Conservation (phyloP, 2,888 invertebrate genomes). For the Cantharis rustica region DNA sequence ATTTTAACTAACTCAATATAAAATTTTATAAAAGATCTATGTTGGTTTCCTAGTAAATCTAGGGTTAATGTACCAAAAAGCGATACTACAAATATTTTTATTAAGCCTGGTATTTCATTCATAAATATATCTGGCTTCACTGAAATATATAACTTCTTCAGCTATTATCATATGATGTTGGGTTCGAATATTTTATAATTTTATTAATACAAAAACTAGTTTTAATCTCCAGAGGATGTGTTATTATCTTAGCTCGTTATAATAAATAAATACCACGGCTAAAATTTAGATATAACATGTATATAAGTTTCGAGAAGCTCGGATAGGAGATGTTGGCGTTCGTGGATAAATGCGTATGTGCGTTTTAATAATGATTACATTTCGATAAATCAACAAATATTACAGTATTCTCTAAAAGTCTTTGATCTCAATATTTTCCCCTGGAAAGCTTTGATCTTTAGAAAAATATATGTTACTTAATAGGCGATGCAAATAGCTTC, state of each 20-base stretch:
- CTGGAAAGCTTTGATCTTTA: background rate
- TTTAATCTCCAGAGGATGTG: background rate
- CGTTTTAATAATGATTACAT: background rate
- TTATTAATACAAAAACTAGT: background rate
- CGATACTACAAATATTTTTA: slow-evolving; percentile 3
- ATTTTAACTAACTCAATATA: background rate
- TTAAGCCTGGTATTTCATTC: background rate
- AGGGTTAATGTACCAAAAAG: background rate
- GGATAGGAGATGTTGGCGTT: too few species aligned
- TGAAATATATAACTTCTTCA: slow-evolving; percentile 1
- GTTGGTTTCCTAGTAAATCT: background rate
- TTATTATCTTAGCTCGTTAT: background rate
- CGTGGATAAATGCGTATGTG: background rate
- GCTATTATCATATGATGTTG: background rate
- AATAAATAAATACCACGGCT: background rate
- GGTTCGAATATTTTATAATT: background rate
- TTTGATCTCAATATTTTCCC: background rate
- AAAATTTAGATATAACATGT: background rate
- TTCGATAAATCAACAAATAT: slow-evolving; percentile 2
- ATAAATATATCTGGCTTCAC: background rate
- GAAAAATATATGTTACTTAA: background rate
- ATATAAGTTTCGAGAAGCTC: background rate
- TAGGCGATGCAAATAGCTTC: background rate
- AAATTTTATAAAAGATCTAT: background rate
- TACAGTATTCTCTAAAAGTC: background rate